A percentile compares a stretch with the other conserved stretches of the same genome.
Conservation (phyloP, 2,113 vertebrate genomes). For the Accipiter cooperii region DNA sequence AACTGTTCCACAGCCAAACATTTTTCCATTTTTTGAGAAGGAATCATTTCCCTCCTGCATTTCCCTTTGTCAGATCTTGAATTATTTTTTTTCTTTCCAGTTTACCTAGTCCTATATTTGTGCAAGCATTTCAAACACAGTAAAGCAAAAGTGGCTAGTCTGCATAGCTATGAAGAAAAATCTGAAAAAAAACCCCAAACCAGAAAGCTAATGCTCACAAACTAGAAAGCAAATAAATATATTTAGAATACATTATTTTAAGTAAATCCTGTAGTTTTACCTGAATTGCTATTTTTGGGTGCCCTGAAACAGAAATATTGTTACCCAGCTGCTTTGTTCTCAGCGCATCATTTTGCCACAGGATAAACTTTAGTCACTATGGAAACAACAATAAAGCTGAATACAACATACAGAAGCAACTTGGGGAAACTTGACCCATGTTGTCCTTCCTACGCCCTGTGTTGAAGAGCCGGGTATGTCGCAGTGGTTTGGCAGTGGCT, state of each 20-base stretch:
- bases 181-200: neutral
- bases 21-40: neutral
- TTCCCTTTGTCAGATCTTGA: neutral
- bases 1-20: neutral
- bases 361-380: neutral
- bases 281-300: neutral
- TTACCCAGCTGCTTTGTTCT: neutral
- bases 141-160: neutral
- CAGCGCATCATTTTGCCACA: neutral
- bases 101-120: fast-evolving
- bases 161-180: neutral
- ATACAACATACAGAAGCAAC: too few species aligned
- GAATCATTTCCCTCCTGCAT: neutral
- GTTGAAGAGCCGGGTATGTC: neutral
- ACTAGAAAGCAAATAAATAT: neutral
- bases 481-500: neutral
- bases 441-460: neutral
- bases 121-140: neutral
- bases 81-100: neutral
- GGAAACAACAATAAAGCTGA: neutral
- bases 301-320: neutral
- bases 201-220: neutral
- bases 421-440: neutral
- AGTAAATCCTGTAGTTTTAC: neutral
- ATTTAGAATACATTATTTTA: neutral